Evolutionary conservation across 2,888 invertebrate genomes (phyloP).

Genomic region (Pseudococcus longispinus): DNA sequence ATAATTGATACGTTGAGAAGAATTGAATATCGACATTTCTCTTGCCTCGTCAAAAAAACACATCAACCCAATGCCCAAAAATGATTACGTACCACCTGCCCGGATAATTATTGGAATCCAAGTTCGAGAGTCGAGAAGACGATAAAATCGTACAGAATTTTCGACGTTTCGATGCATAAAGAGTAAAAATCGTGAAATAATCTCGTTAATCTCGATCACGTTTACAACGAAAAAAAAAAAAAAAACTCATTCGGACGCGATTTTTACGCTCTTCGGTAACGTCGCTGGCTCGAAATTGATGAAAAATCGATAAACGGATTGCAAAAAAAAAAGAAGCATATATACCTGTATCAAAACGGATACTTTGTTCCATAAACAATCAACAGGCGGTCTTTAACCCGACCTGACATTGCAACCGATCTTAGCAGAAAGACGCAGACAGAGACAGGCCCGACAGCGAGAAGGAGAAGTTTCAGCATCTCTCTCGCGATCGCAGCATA

Average conservation of each 20-base stretch:
- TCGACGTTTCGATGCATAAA: not conserved
- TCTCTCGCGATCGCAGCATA: not conserved
- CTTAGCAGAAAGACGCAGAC: not conserved
- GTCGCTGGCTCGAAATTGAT: not conserved
- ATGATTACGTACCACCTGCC: not conserved
- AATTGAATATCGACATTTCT: not conserved
- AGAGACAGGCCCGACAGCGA: not conserved
- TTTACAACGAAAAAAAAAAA: not conserved
- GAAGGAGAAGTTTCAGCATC: not conserved
- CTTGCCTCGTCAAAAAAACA: not conserved
- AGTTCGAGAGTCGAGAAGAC: not conserved
- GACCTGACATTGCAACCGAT: conserved; percentile 46
- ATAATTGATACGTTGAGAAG: not conserved
- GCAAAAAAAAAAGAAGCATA: not conserved
- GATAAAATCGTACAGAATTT: not conserved
- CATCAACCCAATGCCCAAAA: not conserved
- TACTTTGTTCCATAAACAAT: conserved; percentile 32
- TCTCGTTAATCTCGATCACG: conserved; percentile 10
- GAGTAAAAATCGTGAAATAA: not conserved
- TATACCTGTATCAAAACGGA: not conserved
- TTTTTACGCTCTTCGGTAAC: not conserved
- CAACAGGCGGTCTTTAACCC: conserved; percentile 50
- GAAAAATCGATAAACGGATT: not conserved
- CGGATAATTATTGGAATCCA: not conserved
- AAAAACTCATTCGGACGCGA: not conserved